A percentile compares a stretch with the other conserved stretches of the same genome.
These are phyloP conservation scores for Tetanocera ferruginea DNA, from an alignment of 2,888 invertebrate genomes.

Conservation along the genomic window DNA sequence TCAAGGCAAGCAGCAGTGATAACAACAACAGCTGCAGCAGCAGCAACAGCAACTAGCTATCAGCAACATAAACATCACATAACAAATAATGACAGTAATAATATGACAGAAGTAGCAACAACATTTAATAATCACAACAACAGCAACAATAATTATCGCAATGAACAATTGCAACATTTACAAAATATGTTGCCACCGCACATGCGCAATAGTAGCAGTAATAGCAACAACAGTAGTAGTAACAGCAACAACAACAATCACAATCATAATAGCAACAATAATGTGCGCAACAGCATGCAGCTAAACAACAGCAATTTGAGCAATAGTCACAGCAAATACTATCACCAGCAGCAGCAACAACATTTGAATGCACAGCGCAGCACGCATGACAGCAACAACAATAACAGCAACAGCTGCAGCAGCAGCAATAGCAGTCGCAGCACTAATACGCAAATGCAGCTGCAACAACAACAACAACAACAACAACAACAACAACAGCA, in stretches of 20 bases:
- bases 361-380: background rate
- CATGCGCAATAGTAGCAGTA: constrained; percentile 52
- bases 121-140: constrained; percentile 41
- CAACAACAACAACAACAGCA: constrained; percentile 26
- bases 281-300: constrained; percentile 6
- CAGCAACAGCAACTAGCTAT: constrained; percentile 46
- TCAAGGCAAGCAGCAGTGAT: constrained; percentile 53
- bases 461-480: constrained; percentile 32
- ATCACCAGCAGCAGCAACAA: constrained; percentile 40
- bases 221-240: constrained; percentile 46
- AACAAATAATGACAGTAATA: constrained; percentile 41
- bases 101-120: constrained; percentile 43
- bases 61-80: constrained; percentile 53
- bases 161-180: constrained; percentile 41
- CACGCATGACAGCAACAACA: constrained; percentile 15
- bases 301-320: constrained; percentile 40
- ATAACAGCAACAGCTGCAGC: background rate
- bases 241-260: constrained; percentile 35
- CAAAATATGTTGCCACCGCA: constrained; percentile 61
- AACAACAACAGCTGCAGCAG: constrained; percentile 53
- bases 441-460: constrained; percentile 37
- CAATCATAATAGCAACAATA: constrained; percentile 1
- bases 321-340: constrained; percentile 6
- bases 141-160: constrained; percentile 50
- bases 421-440: constrained; percentile 23